A percentile compares a stretch with the other conserved stretches of the same genome.
Evolutionary conservation across 2,888 invertebrate species (phyloP).

Genomic region (Ceramica pisi): DNA sequence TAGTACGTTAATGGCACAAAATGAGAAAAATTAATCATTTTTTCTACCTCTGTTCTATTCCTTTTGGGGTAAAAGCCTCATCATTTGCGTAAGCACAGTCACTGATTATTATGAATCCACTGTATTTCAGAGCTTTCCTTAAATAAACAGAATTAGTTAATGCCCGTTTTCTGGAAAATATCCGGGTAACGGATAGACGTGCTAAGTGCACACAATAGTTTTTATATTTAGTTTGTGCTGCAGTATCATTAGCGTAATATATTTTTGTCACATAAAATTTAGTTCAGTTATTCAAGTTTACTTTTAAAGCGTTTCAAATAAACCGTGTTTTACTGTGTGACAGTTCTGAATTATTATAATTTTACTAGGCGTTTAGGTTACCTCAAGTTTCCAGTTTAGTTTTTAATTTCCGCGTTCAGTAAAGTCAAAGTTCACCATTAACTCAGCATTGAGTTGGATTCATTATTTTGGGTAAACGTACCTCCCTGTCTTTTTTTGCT

Average conservation of each 20-base stretch:
- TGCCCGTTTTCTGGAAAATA: constrained; percentile 19
- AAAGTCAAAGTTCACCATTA: neutral
- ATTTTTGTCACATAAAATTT: constrained; percentile 13
- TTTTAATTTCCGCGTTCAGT: neutral
- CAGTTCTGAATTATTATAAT: neutral
- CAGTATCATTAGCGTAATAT: constrained; percentile 14
- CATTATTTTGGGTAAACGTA: neutral
- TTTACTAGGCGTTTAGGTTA: neutral
- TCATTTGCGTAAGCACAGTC: neutral
- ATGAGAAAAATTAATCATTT: no score
- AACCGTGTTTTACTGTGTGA: constrained; percentile 3
- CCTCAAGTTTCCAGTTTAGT: neutral
- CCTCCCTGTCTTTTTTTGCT: neutral
- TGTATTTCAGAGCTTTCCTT: neutral
- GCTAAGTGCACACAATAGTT: constrained; percentile 37
- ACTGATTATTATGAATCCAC: neutral
- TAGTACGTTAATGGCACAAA: no score
- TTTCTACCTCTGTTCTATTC: no score
- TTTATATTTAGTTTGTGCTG: constrained; percentile 18
- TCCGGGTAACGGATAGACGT: constrained; percentile 6
- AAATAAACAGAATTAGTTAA: constrained; percentile 8
- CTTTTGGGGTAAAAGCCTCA: neutral
- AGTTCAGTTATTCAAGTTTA: constrained; percentile 1
- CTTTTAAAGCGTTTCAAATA: constrained; percentile 9
- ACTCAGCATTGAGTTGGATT: neutral